A percentile compares a stretch with the other conserved stretches of the same genome.
Evolutionary conservation across 2,113 vertebrate species (phyloP).

Genomic region (Scomber japonicus): DNA sequence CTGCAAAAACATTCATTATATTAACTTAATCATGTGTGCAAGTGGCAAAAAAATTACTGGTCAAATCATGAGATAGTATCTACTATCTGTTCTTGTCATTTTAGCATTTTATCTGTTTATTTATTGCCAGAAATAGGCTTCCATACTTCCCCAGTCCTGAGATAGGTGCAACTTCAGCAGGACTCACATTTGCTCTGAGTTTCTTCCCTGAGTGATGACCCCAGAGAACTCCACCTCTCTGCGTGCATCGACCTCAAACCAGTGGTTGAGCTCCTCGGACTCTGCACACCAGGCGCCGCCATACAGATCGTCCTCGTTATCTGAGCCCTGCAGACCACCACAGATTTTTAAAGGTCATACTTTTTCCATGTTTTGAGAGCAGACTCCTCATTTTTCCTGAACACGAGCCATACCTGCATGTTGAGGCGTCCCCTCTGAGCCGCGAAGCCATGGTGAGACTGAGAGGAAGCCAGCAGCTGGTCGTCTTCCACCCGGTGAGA

Average conservation of each 20-base stretch:
- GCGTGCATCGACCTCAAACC: slow-evolving; percentile 93
- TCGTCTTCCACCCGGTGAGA: slow-evolving; percentile 93
- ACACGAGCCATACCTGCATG: slow-evolving; percentile 87
- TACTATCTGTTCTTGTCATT: too few species aligned
- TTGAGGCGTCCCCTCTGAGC: slow-evolving; percentile 93
- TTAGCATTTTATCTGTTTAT: too few species aligned
- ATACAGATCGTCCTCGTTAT: slow-evolving; percentile 89
- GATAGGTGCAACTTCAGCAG: neutral
- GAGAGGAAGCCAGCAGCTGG: slow-evolving; percentile 93
- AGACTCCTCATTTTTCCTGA: neutral
- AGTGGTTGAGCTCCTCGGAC: slow-evolving; percentile 88
- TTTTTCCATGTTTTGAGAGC: too few species aligned
- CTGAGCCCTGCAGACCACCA: slow-evolving; percentile 83
- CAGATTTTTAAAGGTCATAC: neutral
- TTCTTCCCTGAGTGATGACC: slow-evolving; percentile 93
- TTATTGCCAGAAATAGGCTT: too few species aligned
- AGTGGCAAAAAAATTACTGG: too few species aligned
- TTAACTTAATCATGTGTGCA: neutral
- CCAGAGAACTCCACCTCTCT: slow-evolving; percentile 92
- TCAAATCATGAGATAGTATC: too few species aligned
- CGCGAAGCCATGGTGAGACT: slow-evolving; percentile 88
- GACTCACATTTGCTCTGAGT: slow-evolving; percentile 90
- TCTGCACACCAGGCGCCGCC: slow-evolving; percentile 95
- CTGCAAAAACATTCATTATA: neutral
- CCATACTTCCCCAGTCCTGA: too few species aligned